Evolutionary conservation across 1,140 invertebrate genomes (phyloP), one percentile per base, ranked within the genome.

Genomic region (Drosophila obscura): DNA sequence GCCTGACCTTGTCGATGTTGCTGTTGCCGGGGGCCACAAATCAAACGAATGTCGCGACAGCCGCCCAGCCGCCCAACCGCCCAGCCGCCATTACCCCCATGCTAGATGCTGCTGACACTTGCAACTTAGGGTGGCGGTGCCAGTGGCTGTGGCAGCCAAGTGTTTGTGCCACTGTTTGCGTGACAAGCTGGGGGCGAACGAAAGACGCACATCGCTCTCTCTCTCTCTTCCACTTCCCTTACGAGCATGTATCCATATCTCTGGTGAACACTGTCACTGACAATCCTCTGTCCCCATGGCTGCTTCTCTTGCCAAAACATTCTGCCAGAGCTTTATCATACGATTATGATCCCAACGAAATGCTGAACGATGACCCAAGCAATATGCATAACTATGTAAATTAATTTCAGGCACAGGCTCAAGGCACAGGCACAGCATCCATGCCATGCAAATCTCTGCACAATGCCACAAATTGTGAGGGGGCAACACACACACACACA

Each of bases 381-480:
- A 55, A 73, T 73, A 50, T 73, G 69, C 71, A 73, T 73, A 63
- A 57, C 71, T 73, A 73, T 73, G 51, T 45, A 71, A 73, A 73
- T 64, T 73, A 51, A 73, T 64, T 73, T 51, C 43, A 52, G 59
- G 41, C 9, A 45, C 55, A 35, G 58, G 13, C 53, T 35, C 35
- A 13, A 11, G 11, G 19, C 26, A 9, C 46, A 57, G 6, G 4
- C 35, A 11, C 35, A 28, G 26, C 5, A 28, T 28, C 6, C 35
- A 39, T 11, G 35, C 35, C 43, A 16, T 44, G 49, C 26, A 24
- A 19, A 50, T 44, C 39, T 22, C 58, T 35, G 7, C 45, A 46
- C 45, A 46, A 16, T 46, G 45, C 49, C 24, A 28, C 15, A 57
- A 46, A 39, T 49, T 59, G 55, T 45, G 48, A 13, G 48, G 2